Evolutionary conservation across 37 sponge, comb jelly and placozoan species (phyloP).

Genomic region (Ephydatia muelleri): DNA sequence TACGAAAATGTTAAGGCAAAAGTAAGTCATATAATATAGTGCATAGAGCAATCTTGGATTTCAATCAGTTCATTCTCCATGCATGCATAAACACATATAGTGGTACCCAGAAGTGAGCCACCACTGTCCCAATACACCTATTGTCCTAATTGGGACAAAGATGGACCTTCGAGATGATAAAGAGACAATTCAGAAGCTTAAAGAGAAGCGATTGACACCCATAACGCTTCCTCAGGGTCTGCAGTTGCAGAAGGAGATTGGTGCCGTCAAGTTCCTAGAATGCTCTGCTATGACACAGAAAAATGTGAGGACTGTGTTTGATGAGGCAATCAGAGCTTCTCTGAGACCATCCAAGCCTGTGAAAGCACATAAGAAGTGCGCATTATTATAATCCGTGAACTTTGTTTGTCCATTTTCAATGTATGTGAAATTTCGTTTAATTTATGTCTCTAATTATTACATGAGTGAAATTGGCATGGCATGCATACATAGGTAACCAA

Average conservation of each 20-base stretch:
- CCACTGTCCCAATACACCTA: slow-evolving; percentile 60
- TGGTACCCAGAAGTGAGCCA: slow-evolving; percentile 49
- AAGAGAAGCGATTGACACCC: slow-evolving; percentile 36
- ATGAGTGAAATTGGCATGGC: too few species aligned
- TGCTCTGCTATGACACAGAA: slow-evolving; percentile 67
- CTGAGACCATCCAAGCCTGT: slow-evolving; percentile 8
- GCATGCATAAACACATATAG: too few species aligned
- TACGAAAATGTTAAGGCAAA: slow-evolving; percentile 58
- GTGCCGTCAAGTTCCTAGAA: slow-evolving; percentile 61
- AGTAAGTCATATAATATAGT: slow-evolving; percentile 12
- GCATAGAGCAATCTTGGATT: too few species aligned
- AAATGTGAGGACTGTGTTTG: slow-evolving; percentile 27
- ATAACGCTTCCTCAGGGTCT: slow-evolving; percentile 46
- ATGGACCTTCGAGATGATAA: slow-evolving; percentile 52
- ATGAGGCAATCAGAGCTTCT: slow-evolving; percentile 25
- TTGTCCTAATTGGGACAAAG: slow-evolving; percentile 64
- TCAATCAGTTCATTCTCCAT: too few species aligned
- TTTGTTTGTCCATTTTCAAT: too few species aligned
- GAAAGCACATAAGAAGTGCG: slow-evolving; percentile 47
- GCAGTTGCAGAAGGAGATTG: slow-evolving; percentile 36
- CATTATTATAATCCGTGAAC: neutral
- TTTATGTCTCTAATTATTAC: too few species aligned
- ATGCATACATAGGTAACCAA: too few species aligned
- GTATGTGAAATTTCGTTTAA: too few species aligned
- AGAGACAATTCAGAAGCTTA: slow-evolving; percentile 46